A percentile compares a stretch with the other conserved stretches of the same genome.
phyloP scores from a whole-genome alignment of 35 echinoderm and acorn worm species.

The Eucidaris tribuloides region DNA sequence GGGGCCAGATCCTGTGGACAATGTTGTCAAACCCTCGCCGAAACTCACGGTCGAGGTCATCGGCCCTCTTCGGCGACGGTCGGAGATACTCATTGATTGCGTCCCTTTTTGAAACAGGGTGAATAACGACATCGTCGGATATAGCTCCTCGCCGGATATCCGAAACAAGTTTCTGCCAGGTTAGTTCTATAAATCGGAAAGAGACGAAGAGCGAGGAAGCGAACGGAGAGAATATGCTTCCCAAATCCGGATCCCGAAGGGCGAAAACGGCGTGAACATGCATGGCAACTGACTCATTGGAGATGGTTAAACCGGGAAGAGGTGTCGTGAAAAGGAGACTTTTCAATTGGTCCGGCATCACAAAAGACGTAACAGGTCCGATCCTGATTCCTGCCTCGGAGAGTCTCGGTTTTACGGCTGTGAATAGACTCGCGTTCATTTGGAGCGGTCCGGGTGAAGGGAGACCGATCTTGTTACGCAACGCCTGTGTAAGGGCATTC shows the following conservation, averaged over 20 bases:
- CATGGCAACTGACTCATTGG: background rate
- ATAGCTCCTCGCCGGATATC: conserved; percentile 24
- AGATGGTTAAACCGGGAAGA: background rate
- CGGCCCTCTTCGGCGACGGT: background rate
- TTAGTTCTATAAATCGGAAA: conserved; percentile 9
- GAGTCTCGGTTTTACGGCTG: background rate
- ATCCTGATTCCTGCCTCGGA: conserved; percentile 9
- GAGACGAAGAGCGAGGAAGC: conserved; percentile 1
- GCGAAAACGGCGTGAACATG: conserved; percentile 29
- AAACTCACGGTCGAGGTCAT: conserved; percentile 22
- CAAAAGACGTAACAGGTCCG: conserved; percentile 16
- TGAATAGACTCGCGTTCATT: background rate
- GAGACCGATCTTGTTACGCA: background rate
- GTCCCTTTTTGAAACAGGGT: background rate
- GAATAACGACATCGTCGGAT: background rate
- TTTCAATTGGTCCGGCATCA: background rate
- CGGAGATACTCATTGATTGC: background rate
- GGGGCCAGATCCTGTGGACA: conserved; percentile 23
- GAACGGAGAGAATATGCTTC: conserved; percentile 11
- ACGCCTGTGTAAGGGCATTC: background rate
- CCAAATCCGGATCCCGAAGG: background rate
- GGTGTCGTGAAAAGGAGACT: background rate
- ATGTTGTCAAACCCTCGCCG: conserved; percentile 19
- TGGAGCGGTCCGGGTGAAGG: background rate
- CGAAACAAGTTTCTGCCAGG: conserved; percentile 26